These are phyloP conservation scores for Hipparchia semele DNA, from an alignment of 2,888 invertebrate genomes.

Conservation along the genomic window DNA sequence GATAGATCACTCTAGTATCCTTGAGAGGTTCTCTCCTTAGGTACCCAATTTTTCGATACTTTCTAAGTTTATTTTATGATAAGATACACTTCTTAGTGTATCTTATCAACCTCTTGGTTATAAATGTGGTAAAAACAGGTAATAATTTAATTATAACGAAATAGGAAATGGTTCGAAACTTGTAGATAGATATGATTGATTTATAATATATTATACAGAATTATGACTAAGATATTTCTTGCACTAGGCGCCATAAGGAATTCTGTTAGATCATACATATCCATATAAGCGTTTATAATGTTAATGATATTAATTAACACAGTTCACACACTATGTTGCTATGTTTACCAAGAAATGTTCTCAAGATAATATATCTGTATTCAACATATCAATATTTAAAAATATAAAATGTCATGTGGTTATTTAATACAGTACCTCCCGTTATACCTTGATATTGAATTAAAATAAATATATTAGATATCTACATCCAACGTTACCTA, in stretches of 20 bases:
- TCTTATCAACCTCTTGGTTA: no score
- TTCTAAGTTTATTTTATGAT: not conserved
- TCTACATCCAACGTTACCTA: no score
- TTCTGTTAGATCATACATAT: conserved; percentile 19
- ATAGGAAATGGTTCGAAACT: not conserved
- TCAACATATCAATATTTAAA: not conserved
- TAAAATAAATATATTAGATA: no score
- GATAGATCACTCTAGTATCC: not conserved
- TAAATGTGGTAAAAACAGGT: not conserved
- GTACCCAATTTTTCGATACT: not conserved
- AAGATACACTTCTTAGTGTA: no score
- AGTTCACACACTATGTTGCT: conserved; percentile 17
- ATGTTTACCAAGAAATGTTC: conserved; percentile 4
- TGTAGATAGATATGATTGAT: not conserved
- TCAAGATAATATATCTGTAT: conserved; percentile 5
- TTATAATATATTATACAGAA: conserved; percentile 6
- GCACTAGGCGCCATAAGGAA: conserved; percentile 13
- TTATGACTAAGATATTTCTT: conserved; percentile 8
- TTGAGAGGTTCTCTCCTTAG: not conserved
- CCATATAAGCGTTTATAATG: conserved; percentile 19
- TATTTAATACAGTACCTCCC: no score
- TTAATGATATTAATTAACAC: conserved; percentile 19
- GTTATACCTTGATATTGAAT: no score
- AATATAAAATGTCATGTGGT: no score
- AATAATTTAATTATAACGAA: conserved; percentile 3